These are phyloP conservation scores for Pterobdella sp. DNA, from an alignment of 2,888 invertebrate genomes.

Conservation along the genomic window DNA sequence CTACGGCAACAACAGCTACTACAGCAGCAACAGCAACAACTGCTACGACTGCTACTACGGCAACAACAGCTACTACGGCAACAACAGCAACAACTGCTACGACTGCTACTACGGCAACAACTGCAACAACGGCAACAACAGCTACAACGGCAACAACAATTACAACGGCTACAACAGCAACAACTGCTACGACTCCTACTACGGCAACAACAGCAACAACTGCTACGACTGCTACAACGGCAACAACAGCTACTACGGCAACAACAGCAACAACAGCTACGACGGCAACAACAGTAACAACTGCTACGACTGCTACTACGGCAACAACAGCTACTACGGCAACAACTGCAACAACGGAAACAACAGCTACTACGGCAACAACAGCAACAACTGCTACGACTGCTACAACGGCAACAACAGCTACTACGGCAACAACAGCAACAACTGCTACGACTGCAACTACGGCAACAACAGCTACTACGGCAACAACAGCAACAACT, in stretches of 20 bases:
- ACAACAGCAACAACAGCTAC: neutral
- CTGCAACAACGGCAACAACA: neutral
- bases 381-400: neutral
- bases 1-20: too few species aligned
- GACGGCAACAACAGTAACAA: neutral
- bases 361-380: neutral
- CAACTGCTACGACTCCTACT: conserved; percentile 14
- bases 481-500: neutral
- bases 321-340: neutral
- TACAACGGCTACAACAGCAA: conserved; percentile 7
- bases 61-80: conserved; percentile 9
- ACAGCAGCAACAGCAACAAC: neutral
- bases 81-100: conserved; percentile 4
- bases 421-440: neutral
- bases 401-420: neutral
- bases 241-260: neutral
- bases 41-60: conserved; percentile 14
- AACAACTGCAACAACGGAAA: neutral
- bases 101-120: neutral
- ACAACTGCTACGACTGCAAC: neutral
- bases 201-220: neutral
- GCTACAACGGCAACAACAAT: neutral
- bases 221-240: conserved; percentile 2
- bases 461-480: neutral
- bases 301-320: neutral